These are phyloP conservation scores for Brachypteracias leptosomus DNA, from an alignment of 2,113 vertebrate genomes.

Conservation along the genomic window DNA sequence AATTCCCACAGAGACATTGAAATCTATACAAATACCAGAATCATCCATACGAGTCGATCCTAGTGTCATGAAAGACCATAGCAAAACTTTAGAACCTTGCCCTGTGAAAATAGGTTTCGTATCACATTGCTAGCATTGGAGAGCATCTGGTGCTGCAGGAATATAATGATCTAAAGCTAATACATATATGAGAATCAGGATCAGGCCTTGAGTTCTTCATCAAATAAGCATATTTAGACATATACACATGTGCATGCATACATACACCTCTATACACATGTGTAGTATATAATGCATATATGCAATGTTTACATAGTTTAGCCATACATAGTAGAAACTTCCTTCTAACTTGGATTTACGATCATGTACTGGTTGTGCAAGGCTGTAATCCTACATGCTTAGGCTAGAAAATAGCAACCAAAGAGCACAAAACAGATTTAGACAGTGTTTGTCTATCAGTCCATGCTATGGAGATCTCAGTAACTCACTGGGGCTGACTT, in stretches of 20 bases:
- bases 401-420: background rate
- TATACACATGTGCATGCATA: background rate
- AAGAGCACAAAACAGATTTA: background rate
- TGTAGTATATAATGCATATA: fast-evolving
- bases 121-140: background rate
- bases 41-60: slow-evolving; percentile 31
- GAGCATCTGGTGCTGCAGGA: background rate
- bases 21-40: slow-evolving; percentile 52
- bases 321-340: background rate
- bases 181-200: background rate
- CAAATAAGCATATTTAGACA: background rate
- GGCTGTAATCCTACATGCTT: background rate
- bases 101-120: background rate
- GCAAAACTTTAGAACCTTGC: background rate
- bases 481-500: background rate
- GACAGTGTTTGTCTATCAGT: background rate
- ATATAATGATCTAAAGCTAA: background rate
- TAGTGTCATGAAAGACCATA: background rate
- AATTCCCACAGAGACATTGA: slow-evolving; percentile 40
- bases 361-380: background rate
- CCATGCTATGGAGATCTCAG: background rate
- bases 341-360: background rate
- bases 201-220: background rate
- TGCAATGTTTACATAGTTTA: background rate
- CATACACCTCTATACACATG: background rate